Evolutionary conservation across 2,113 vertebrate genomes (phyloP).

Genomic region (Corydoras sp.): DNA sequence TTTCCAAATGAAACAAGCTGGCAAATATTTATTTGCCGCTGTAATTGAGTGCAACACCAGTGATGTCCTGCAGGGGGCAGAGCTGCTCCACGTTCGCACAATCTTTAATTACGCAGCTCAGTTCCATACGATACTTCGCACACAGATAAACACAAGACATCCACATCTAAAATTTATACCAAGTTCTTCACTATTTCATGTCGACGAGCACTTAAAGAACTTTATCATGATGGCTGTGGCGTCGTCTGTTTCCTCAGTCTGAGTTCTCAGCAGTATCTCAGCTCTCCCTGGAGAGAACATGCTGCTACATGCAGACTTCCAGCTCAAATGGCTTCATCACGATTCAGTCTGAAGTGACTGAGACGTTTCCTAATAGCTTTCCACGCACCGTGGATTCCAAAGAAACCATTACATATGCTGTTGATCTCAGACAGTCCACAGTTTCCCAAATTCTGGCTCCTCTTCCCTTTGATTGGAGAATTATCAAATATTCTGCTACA

Average conservation of each 20-base stretch:
- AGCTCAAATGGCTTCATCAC: slow-evolving; percentile 9
- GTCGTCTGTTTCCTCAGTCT: background rate
- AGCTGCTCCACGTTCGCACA: slow-evolving; percentile 45
- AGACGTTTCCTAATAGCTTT: background rate
- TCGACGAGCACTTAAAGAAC: slow-evolving; percentile 1
- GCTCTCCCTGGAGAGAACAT: slow-evolving; percentile 28
- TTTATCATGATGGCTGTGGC: background rate
- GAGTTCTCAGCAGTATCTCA: background rate
- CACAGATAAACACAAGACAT: background rate
- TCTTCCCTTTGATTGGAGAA: too few relatives aligned
- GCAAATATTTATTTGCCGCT: too few relatives aligned
- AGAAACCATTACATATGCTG: background rate
- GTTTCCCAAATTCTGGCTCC: too few relatives aligned
- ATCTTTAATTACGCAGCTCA: background rate
- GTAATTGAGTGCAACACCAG: slow-evolving; percentile 9
- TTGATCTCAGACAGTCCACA: background rate
- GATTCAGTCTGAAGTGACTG: slow-evolving; percentile 5
- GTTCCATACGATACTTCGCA: background rate
- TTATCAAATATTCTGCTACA: too few relatives aligned
- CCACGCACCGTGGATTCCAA: background rate
- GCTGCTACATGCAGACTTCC: slow-evolving; percentile 19
- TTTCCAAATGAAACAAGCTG: too few relatives aligned
- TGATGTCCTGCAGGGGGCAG: slow-evolving; percentile 54
- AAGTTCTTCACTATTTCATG: slow-evolving; percentile 11
- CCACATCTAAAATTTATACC: slow-evolving; percentile 16